Evolutionary conservation across 2,888 invertebrate genomes (phyloP).

Genomic region (Ptilodon capucinus): DNA sequence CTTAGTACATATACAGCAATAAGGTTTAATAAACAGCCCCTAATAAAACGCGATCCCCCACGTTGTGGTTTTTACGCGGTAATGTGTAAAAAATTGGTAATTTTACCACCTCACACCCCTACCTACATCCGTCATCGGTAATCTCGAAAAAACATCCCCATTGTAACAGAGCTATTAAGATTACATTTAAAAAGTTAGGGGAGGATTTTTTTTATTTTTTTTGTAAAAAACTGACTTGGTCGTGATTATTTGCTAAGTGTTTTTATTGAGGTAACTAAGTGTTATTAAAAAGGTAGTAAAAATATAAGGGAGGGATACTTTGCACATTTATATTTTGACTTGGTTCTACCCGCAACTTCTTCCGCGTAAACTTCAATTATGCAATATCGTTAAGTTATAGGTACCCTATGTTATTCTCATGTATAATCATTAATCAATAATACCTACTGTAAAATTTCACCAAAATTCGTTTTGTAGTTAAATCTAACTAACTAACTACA

Average conservation of each 20-base stretch:
- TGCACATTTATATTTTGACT: too few species aligned
- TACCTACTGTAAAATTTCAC: too few species aligned
- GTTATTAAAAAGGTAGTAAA: neutral
- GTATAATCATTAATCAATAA: too few species aligned
- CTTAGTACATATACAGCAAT: neutral
- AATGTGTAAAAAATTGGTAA: conserved; percentile 27
- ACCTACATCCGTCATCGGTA: conserved; percentile 49
- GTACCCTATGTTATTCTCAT: too few species aligned
- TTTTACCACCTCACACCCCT: conserved; percentile 41
- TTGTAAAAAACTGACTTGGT: conserved; percentile 1
- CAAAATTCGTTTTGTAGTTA: too few species aligned
- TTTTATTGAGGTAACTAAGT: neutral
- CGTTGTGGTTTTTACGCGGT: conserved; percentile 34
- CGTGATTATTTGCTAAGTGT: neutral
- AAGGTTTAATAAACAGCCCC: conserved; percentile 1
- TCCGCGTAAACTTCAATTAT: too few species aligned
- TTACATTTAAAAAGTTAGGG: conserved; percentile 47
- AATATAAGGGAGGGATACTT: neutral
- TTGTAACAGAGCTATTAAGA: conserved; percentile 45
- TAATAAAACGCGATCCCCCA: conserved; percentile 36
- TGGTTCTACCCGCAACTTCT: too few species aligned
- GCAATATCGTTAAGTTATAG: too few species aligned
- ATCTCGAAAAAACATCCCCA: conserved; percentile 52
- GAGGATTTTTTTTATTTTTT: conserved; percentile 44
- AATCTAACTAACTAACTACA: too few species aligned